Conservation (phyloP, 2,113 vertebrate species). For the Leucopsar rothschildi region DNA sequence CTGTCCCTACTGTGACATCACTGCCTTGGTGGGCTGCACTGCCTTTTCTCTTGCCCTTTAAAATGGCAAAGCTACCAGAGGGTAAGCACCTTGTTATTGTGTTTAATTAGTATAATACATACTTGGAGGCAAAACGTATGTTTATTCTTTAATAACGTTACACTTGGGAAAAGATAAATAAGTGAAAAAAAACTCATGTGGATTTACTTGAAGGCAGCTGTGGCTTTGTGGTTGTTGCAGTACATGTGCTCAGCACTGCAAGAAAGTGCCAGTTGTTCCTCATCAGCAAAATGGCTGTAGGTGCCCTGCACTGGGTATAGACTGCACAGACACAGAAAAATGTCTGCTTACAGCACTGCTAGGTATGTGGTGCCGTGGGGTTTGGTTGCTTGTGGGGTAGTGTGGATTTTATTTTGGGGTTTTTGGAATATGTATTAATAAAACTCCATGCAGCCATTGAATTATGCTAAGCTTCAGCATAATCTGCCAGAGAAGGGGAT, state of each 20-base stretch:
- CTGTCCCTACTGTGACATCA: fast-evolving
- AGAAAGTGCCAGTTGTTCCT: background rate
- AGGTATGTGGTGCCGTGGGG: background rate
- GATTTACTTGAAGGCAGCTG: background rate
- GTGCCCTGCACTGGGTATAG: fast-evolving
- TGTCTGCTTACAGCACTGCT: fast-evolving
- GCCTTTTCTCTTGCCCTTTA: background rate
- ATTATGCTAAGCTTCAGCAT: too few species aligned
- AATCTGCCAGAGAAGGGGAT: background rate
- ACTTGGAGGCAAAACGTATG: background rate
- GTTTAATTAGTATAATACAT: background rate
- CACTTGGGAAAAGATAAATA: background rate
- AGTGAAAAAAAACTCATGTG: background rate
- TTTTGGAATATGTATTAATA: background rate
- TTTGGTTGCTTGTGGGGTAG: background rate
- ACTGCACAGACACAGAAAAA: too few species aligned
- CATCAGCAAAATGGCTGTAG: background rate
- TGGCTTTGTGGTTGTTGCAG: fast-evolving
- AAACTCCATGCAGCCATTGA: background rate
- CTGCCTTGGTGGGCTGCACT: background rate
- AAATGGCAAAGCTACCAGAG: background rate
- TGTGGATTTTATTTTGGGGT: background rate
- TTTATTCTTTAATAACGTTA: background rate
- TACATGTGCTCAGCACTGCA: fast-evolving
- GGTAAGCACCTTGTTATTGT: background rate